Evolutionary conservation across 2,113 vertebrate genomes (phyloP), one percentile per base, ranked within the genome.

Genomic region (Mastomys coucha): DNA sequence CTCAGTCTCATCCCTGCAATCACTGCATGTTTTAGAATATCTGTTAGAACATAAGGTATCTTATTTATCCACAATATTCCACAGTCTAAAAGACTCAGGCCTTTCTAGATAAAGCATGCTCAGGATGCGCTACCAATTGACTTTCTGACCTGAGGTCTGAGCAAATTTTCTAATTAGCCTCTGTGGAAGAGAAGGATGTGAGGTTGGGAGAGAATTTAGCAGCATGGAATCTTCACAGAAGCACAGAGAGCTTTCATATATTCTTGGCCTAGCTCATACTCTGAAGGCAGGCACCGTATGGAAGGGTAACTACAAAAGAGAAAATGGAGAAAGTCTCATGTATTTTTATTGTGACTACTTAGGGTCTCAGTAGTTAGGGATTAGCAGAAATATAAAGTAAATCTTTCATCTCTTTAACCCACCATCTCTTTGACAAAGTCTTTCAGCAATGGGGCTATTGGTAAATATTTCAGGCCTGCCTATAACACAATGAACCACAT

Each of bases 281-380:
- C n/a, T 91, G 33, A 65, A 76, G 67, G 65, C 6, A 28, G 14
- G 14, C 85, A 78, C 2, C 49, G 28, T 13, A 58, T 49, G 8
- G 49, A 86, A 93, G 89, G 24, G 42, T 60, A 84, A 87, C 45
- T 45, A 67, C 49, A 36, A 53, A 3, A 78, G 28, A 86, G n/a
- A 22, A 96, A 84, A 58, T 58, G 26, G 60, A 95, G 51, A 26
- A n/a, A 49, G 24, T 10, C 24, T 58, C 11, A 85, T 2, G 7
- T 86, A 67, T 58, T 73, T 97, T 94, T 95, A 82, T 78, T 95
- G 91, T 67, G 89, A 51, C 58, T 88, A 42, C 42, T 91, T 91
- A 53, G 58, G 53, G 90, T 45, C 42, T 53, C 11, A 39, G 42
- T 24, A 93, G 6, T 77, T 72, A 9, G 39, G 24, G 2, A 72